Evolutionary conservation across 1,140 invertebrate genomes (phyloP), one percentile per base, ranked within the genome.

Genomic region (Drosophila malerkotliana): DNA sequence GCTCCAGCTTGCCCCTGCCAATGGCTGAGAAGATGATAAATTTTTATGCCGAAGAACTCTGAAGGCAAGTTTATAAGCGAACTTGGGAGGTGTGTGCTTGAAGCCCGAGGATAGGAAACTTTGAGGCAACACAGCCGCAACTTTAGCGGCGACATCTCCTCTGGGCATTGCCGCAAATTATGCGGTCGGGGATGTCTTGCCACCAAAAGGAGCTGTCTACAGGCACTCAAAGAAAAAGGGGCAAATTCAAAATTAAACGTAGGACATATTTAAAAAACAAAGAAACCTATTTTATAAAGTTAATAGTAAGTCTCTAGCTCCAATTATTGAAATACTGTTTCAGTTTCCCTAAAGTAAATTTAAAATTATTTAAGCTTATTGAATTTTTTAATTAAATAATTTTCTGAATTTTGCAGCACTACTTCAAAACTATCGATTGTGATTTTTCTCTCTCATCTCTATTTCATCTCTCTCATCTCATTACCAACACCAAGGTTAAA

Each of bases 121-220:
- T 85, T 71, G 72, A 47, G 56, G 55, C 57, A 76, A 83, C 79
- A 76, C 56, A 69, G 68, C 68, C 77, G 57, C 81, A 84, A 80
- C 57, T 85, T 85, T 71, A 56, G 56, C 60, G 68, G 58, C 73
- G 77, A 77, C 81, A 77, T 77, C 77, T 87, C 77, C 78, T 78
- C 26, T 49, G 82, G 74, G 74, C 48, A 51, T 77, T 72, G 60
- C 54, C 37, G 75, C 69, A 85, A 84, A 84, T 84, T 81, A 85
- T 85, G 79, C 64, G 81, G 62, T 76, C 41, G 60, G 60, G 47
- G 53, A 18, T 44, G 69, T 48, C 69, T 51, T 72, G 68, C 72
- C 48, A 8, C 60, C 63, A 53, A 21, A 48, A 30, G 24, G 9
- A 45, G 24, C 61, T 41, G 53, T 21, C 10, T 53, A 26, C 37